Base-by-base conservation (phyloP, 2,113 vertebrate species). In the Entelurus aequoreus region DNA sequence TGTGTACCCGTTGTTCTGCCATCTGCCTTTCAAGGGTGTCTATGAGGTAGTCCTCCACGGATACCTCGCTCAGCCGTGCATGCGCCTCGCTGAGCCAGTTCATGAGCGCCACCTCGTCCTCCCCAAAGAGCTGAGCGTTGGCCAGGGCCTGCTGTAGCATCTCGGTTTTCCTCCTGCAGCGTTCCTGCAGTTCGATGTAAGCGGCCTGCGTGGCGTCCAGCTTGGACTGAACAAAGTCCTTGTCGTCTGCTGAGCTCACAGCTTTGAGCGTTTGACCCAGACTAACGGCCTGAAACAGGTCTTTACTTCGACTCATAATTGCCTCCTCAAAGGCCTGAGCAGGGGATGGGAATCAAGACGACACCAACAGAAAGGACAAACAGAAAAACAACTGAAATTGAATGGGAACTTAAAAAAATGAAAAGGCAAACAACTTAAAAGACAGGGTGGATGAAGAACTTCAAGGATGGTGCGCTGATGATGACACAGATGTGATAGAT, bases 91-190 rank as follows among this genome's bases (percentile, higher is more conserved):
- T 92, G 73, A 99, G 93, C 97, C 97, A 99, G 89, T 94, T 98
- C 93, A 98, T 93, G 84, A 99, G 81, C 57, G 93, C 95, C 82
- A 98, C 96, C 88, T 98, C 94, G 0, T 98, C 95, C 74, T 96
- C 94, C 66, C 95, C 95, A 81, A 98, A 99, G 82, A 97, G 92
- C 87, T 92, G 94, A 73, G 96, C 94, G 74, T 99, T 98, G 69
- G 92, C 93, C 86, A 93, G 90, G 55, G 97, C 96, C 89, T 95
- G 94, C 72, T 91, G 93, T 69, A 98, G 91, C 77, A 95, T 90
- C 86, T 94, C 93, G 28, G 92, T 93, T 86, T 92, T 93, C 85
- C 89, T 91, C 83, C 86, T 88, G 83, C 90, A 94, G 80, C 92
- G 93, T 87, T 95, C 94, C 92, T 96, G 94, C 71, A 99, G 90